These are phyloP conservation scores for Drosophila tristis DNA, from an alignment of 1,140 invertebrate genomes.

Conservation along the genomic window DNA sequence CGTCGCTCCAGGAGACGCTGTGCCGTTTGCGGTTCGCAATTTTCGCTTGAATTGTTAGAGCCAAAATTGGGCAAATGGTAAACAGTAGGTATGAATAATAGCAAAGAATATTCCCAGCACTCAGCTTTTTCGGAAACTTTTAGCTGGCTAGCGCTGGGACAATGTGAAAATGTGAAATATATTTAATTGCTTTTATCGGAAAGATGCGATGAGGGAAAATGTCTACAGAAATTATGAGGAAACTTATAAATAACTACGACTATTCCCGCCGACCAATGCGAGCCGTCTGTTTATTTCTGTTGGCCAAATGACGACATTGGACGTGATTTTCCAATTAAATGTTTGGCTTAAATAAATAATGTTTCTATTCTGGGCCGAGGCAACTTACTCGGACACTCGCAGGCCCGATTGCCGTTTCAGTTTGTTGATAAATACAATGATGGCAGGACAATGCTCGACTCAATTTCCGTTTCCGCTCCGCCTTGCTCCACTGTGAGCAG, in stretches of 20 bases:
- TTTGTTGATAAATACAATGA: slow-evolving; percentile 54
- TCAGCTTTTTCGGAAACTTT: not conserved
- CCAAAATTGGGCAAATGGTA: slow-evolving; percentile 27
- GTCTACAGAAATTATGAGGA: slow-evolving; percentile 48
- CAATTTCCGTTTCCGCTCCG: slow-evolving; percentile 69
- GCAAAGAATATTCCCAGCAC: not conserved
- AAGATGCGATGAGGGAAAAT: slow-evolving; percentile 30
- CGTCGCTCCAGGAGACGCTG: slow-evolving; percentile 20
- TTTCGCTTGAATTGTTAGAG: slow-evolving; percentile 1
- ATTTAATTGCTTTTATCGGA: slow-evolving; percentile 60
- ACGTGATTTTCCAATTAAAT: slow-evolving; percentile 79
- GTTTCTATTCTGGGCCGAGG: slow-evolving; percentile 43
- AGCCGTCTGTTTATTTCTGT: slow-evolving; percentile 64
- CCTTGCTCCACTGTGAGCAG: slow-evolving; percentile 35
- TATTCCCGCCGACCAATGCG: slow-evolving; percentile 31
- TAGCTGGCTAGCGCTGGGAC: not conserved
- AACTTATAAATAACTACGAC: slow-evolving; percentile 61
- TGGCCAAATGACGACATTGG: slow-evolving; percentile 75
- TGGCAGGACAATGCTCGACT: slow-evolving; percentile 57
- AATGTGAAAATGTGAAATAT: slow-evolving; percentile 39
- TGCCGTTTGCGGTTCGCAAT: slow-evolving; percentile 15
- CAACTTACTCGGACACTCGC: slow-evolving; percentile 27
- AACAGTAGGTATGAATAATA: slow-evolving; percentile 8
- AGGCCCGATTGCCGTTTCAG: slow-evolving; percentile 17
- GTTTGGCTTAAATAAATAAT: slow-evolving; percentile 72